Conservation (phyloP, 1,140 invertebrate species). For the Calosoma granatense region DNA sequence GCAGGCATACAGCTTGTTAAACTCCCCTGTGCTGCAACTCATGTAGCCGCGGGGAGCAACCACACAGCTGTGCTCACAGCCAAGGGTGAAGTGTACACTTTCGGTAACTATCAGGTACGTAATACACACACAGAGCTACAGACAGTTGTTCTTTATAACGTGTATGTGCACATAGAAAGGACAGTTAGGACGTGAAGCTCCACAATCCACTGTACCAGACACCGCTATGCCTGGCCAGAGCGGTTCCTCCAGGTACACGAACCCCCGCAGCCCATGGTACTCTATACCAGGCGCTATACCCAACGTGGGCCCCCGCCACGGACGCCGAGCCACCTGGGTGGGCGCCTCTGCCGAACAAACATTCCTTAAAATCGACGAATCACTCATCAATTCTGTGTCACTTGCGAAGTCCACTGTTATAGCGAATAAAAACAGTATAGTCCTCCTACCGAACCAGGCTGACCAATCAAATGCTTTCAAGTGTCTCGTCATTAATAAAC, state of each 20-base stretch:
- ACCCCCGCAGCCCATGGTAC: slow-evolving; percentile 56
- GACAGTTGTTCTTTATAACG: slow-evolving; percentile 11
- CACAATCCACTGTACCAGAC: slow-evolving; percentile 27
- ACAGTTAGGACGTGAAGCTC: slow-evolving; percentile 64
- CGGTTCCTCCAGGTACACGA: slow-evolving; percentile 22
- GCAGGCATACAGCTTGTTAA: slow-evolving; percentile 66
- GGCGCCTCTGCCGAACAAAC: slow-evolving; percentile 92
- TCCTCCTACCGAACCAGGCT: slow-evolving; percentile 49
- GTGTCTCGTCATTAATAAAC: slow-evolving; percentile 74
- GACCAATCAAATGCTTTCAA: slow-evolving; percentile 59
- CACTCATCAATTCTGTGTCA: slow-evolving; percentile 79
- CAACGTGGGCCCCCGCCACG: slow-evolving; percentile 63
- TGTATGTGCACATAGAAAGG: slow-evolving; percentile 56
- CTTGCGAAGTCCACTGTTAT: slow-evolving; percentile 78
- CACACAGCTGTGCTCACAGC: slow-evolving; percentile 85
- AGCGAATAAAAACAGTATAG: slow-evolving; percentile 69
- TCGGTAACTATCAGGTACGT: slow-evolving; percentile 84
- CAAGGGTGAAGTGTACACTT: slow-evolving; percentile 88
- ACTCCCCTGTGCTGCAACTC: slow-evolving; percentile 52
- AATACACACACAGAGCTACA: too few species aligned
- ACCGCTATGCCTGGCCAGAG: slow-evolving; percentile 28
- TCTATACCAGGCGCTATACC: slow-evolving; percentile 71
- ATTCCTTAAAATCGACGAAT: slow-evolving; percentile 87
- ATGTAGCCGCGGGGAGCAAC: slow-evolving; percentile 88
- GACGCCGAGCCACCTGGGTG: slow-evolving; percentile 83